Evolutionary conservation across 2,888 invertebrate genomes (phyloP), one percentile per base, ranked within the genome.

Genomic region (Ischnura elegans): DNA sequence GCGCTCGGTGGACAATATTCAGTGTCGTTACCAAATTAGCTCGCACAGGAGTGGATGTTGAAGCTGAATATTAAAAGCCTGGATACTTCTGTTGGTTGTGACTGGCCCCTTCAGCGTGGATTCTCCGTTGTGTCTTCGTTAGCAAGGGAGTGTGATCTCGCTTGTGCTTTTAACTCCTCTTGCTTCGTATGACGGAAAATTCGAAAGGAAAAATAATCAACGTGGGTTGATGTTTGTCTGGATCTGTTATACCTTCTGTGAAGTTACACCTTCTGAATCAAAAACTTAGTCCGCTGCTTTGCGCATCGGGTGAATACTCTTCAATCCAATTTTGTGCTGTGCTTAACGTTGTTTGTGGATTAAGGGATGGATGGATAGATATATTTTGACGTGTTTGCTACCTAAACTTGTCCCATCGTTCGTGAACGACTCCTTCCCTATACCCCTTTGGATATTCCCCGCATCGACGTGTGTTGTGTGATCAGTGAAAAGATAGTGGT

Each of bases 401-500:
- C 4, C 36, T 8, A 45, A 46, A 45, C 86, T 43, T 85, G 5
- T 21, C 42, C 19, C 42, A 8, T 10, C 42, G 5, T 21, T 42
- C 4, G 42, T 6, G 8, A 43, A 85, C 13, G 85, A n/a, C 3
- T 45, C 10, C 25, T n/a, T 45, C 0, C 46, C n/a, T 86, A 25
- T 86, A 45, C 25, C 86, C 13, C 13, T n/a, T n/a, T 36, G 86
- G 86, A 43, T 86, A 45, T 43, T 86, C 45, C 25, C 25, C 21
- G 10, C 86, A 2, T n/a, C 19, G 21, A 10, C 25, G 86, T 86
- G 86, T 86, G 43, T 46, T 36, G 86, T 46, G 86, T 86, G 86
- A 36, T 76, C 76, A 76, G 76, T 86, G 43, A 51, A 51, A 6
- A 42, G 86, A n/a, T n/a, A 46, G 86, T 86, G 86, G 45, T 43